phyloP scores from a whole-genome alignment of 2,113 vertebrate genomes.

The Sinocyclocheilus grahami region DNA sequence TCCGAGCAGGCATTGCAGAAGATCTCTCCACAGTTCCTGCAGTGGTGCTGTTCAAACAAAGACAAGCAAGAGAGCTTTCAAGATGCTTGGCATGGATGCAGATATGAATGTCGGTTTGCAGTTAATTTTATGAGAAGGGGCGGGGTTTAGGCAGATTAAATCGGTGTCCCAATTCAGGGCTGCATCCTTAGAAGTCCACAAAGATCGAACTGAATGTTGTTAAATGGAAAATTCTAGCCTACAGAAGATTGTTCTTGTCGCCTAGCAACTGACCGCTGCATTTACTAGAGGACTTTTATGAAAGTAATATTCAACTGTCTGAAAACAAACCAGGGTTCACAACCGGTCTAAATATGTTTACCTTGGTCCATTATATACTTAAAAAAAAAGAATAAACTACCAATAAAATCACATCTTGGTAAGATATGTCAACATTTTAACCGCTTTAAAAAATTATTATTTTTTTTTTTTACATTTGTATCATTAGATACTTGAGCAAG shows the following conservation, averaged over 20 bases:
- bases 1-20: conserved; percentile 98
- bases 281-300: background rate
- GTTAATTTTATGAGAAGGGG: background rate
- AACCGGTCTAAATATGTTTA: background rate
- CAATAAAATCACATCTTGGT: too few species aligned
- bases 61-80: background rate
- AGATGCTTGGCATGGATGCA: background rate
- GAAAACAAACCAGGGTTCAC: background rate
- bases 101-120: background rate
- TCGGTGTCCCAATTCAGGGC: too few species aligned
- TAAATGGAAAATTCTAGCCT: background rate
- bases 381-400: too few species aligned
- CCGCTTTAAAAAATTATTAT: too few species aligned
- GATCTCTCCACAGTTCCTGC: conserved; percentile 97
- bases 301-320: background rate
- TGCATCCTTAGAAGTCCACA: background rate
- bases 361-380: background rate
- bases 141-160: background rate
- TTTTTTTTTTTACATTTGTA: too few species aligned
- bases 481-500: too few species aligned
- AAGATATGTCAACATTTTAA: too few species aligned
- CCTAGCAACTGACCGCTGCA: background rate
- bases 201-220: background rate
- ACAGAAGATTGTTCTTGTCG: background rate
- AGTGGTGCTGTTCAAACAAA: conserved; percentile 84